Base-by-base conservation (phyloP, 2,888 invertebrate genomes). In the Ellobium chinense region DNA sequence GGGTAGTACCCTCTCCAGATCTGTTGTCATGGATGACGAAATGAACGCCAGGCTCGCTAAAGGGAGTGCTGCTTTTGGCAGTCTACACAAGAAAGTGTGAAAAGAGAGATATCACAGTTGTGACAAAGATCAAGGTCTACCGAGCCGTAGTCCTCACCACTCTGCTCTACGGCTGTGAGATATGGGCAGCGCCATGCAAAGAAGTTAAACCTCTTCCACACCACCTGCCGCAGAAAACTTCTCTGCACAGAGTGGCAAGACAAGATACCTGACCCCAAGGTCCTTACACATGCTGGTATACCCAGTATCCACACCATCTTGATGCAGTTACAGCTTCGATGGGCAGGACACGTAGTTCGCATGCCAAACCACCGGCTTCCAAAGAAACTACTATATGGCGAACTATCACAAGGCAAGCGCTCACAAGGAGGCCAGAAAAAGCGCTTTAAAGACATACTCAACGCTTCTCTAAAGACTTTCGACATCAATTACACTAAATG, bases 191-290 rank as follows among this genome's bases (percentile, higher is more conserved):
- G 65, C 0, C 70, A n/a, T n/a, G n/a, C n/a, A n/a, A n/a, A n/a
- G n/a, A 27, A 75, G 34, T 68, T 80, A 21, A 80, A 75, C 60
- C 60, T 27, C 24, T 80, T 73, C 56, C 77, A 76, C 69, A 37
- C 37, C 12, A 54, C 21, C 21, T 70, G 77, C 39, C 77, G 68
- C 68, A 24, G 69, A n/a, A n/a, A n/a, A n/a, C n/a, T n/a, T n/a
- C n/a, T n/a, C n/a, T n/a, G n/a, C n/a, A n/a, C n/a, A n/a, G n/a
- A n/a, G n/a, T n/a, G n/a, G n/a, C n/a, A n/a, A n/a, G n/a, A n/a
- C n/a, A n/a, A n/a, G n/a, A n/a, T n/a, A n/a, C n/a, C n/a, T n/a
- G n/a, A n/a, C n/a, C n/a, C n/a, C n/a, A n/a, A n/a, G n/a, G n/a
- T n/a, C n/a, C n/a, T n/a, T n/a, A n/a, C n/a, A n/a, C n/a, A n/a